Percentiles rank a stretch among this genome's conserved stretches.
Conservation (phyloP, 2,888 invertebrate genomes). For the Muschampia plurimacula region DNA sequence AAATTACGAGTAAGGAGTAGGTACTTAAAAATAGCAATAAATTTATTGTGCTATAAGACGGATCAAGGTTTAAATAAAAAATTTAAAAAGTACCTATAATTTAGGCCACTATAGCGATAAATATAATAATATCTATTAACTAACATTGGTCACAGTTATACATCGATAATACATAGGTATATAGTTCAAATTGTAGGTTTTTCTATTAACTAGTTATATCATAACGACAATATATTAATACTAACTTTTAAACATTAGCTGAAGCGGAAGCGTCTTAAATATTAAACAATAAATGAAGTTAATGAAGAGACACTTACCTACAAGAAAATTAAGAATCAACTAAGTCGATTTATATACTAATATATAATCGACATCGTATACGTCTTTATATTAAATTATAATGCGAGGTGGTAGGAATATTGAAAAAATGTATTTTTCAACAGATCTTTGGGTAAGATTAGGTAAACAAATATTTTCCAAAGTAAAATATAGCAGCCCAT, state of each 20-base stretch:
- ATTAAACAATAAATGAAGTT: not conserved
- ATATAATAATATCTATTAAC: conserved; percentile 11
- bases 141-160: conserved; percentile 32
- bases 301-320: too few species aligned
- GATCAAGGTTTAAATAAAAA: conserved; percentile 17
- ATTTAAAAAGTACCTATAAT: not conserved
- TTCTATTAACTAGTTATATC: conserved; percentile 4
- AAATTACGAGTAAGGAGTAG: not conserved
- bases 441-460: conserved; percentile 16
- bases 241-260: conserved; percentile 4
- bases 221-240: not conserved
- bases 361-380: not conserved
- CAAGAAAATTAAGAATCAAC: too few species aligned
- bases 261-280: conserved; percentile 28
- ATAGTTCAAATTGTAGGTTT: conserved; percentile 12
- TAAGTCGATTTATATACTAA: not conserved
- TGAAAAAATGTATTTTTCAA: not conserved
- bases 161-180: conserved; percentile 22
- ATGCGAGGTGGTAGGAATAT: conserved; percentile 7
- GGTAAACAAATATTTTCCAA: not conserved
- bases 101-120: conserved; percentile 26
- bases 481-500: not conserved
- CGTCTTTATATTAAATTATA: not conserved
- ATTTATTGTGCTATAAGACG: conserved; percentile 33
- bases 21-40: conserved; percentile 6